Base-by-base conservation (phyloP, 2,113 vertebrate genomes). In the Trogon melanurus region DNA sequence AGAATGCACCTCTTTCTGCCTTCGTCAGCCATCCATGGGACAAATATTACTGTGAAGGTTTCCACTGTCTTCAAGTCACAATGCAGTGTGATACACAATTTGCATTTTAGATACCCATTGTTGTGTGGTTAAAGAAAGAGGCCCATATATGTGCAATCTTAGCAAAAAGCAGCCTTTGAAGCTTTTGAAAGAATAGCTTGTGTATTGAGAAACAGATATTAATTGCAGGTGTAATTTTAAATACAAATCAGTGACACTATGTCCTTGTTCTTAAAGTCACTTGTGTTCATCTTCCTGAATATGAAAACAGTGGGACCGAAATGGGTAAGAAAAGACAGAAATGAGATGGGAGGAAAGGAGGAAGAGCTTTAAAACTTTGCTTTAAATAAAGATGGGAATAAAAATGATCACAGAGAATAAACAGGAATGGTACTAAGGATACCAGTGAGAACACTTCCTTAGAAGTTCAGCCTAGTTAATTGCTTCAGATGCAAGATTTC, bases 331-430 rank as follows among this genome's bases (percentile, higher is more conserved):
- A 57, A 88, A 76, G 19, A 73, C 56, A 45, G n/a, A 91, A 72
- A 29, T 47, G 26, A 71, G 36, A 23, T 0, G 1, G 5, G 5
- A 5, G 4, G 3, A 38, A 64, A 57, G 13, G 9, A 83, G 7
- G 19, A 23, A 76, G 12, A 76, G 1, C 6, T 18, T 79, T 80
- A 45, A n/a, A 83, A 65, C 4, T 54, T 57, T 62, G 34, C 5
- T 83, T 79, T 62, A 50, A 89, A 65, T 54, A 53, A 73, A 86
- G 26, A 70, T 21, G 12, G 12, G 23, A 61, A 47, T 83, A 53
- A 41, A 4, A 36, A 17, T 45, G 50, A 70, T 36, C 14, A 47
- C 13, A 8, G 44, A 70, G 10, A 83, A 69, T 30, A 50, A 69
- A 88, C 3, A 83, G 29, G 34, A 83, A 50, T 13, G 15, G 19